Conservation (phyloP, 1,140 invertebrate genomes). For the Theocolax elegans region DNA sequence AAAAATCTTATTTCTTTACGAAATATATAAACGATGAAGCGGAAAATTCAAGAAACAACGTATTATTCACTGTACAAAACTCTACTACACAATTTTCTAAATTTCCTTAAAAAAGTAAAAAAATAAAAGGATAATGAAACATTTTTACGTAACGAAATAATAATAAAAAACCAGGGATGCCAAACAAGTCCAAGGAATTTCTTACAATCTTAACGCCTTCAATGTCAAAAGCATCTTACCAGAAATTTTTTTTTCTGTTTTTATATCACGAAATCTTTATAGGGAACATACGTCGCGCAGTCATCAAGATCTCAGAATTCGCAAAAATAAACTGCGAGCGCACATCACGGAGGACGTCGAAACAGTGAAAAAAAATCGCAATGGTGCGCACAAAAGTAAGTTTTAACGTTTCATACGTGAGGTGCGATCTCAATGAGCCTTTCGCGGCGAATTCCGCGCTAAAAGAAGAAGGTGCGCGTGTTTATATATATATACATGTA, state of each 20-base stretch:
- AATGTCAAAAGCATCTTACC: conserved; percentile 19
- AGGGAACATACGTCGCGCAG: neutral
- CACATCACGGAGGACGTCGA: neutral
- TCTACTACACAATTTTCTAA: too few species aligned
- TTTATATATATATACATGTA: too few species aligned
- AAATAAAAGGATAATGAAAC: too few species aligned
- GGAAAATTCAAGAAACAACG: too few species aligned
- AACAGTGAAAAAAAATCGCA: neutral
- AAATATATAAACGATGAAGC: too few species aligned
- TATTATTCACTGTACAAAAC: too few species aligned
- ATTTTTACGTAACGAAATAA: too few species aligned
- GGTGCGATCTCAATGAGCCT: conserved; percentile 23
- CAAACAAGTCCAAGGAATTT: conserved; percentile 2
- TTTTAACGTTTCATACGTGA: conserved; percentile 35
- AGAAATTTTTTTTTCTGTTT: conserved; percentile 7
- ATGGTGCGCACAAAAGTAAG: neutral
- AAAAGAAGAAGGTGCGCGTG: conserved; percentile 10
- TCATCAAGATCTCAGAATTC: conserved; percentile 18
- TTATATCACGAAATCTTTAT: conserved; percentile 30
- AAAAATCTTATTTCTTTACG: too few species aligned
- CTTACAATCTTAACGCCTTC: neutral
- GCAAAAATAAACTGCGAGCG: conserved; percentile 6
- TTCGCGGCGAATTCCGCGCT: conserved; percentile 24
- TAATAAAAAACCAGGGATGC: neutral
- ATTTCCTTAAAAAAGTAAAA: too few species aligned